Percentiles rank a stretch among this genome's conserved stretches.
These are phyloP conservation scores for Thomomys bottae DNA, from an alignment of 2,113 vertebrate genomes.

Conservation along the genomic window DNA sequence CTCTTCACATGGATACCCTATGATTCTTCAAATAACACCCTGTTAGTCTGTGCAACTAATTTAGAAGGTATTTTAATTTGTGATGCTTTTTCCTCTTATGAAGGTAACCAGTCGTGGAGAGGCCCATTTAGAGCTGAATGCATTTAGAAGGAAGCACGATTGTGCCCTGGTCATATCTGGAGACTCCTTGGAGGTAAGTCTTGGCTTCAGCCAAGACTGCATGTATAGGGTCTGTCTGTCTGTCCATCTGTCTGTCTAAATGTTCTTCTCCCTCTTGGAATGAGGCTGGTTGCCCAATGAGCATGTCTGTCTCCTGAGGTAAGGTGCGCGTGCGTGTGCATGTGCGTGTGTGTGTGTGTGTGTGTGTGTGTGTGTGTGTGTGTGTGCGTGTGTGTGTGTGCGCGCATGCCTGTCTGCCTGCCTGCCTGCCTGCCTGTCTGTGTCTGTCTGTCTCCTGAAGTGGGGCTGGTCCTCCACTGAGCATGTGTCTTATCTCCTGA, in stretches of 20 bases:
- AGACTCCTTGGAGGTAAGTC: constrained; percentile 95
- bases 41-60: not conserved
- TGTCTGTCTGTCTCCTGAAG: not conserved
- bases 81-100: not conserved
- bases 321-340: not conserved
- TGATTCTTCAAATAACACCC: not conserved
- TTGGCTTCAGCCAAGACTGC: not conserved
- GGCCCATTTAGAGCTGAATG: constrained; percentile 98
- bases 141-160: constrained; percentile 97
- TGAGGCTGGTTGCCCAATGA: too few relatives aligned
- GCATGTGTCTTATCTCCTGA: not conserved
- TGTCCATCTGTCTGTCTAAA: not conserved
- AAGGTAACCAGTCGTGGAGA: constrained; percentile 94
- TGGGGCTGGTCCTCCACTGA: too few relatives aligned
- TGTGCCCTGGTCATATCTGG: constrained; percentile 98
- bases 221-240: too few relatives aligned
- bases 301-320: not conserved
- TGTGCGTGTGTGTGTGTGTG: not conserved
- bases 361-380: not conserved
- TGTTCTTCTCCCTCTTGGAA: not conserved
- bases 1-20: not conserved
- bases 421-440: not conserved
- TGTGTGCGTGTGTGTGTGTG: not conserved
- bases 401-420: too few relatives aligned
- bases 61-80: not conserved